Conservation (phyloP, 2,797 vertebrate species). For the Sebastes glaucus region DNA sequence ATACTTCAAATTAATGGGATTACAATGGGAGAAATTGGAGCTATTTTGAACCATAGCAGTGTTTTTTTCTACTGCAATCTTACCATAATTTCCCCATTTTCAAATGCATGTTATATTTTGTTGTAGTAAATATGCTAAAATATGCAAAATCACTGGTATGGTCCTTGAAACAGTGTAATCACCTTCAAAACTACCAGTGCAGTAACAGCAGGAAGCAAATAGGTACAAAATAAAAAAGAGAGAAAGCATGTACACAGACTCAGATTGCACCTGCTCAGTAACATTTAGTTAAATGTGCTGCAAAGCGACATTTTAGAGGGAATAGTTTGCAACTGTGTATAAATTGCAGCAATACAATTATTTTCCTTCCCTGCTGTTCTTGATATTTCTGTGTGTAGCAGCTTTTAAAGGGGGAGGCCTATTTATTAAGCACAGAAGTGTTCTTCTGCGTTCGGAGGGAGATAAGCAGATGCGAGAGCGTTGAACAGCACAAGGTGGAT, state of each 20-base stretch:
- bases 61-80: background rate
- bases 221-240: background rate
- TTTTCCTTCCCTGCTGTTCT: background rate
- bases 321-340: background rate
- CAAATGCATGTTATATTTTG: background rate
- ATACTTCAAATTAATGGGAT: no score
- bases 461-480: slow-evolving; percentile 58
- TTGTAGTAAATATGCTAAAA: background rate
- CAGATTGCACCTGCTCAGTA: background rate
- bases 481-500: slow-evolving; percentile 48
- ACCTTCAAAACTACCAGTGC: background rate
- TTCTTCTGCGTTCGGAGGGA: slow-evolving; percentile 3
- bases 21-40: no score
- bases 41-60: no score
- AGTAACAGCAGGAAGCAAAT: background rate
- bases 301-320: fast-evolving
- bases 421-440: slow-evolving; percentile 31
- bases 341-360: background rate
- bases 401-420: background rate
- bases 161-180: background rate
- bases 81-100: background rate
- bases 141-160: background rate
- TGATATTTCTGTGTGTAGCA: background rate
- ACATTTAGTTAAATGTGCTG: background rate
- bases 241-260: background rate